Evolutionary conservation across 1,140 invertebrate genomes (phyloP).

Genomic region (Mylabris phalerata): DNA sequence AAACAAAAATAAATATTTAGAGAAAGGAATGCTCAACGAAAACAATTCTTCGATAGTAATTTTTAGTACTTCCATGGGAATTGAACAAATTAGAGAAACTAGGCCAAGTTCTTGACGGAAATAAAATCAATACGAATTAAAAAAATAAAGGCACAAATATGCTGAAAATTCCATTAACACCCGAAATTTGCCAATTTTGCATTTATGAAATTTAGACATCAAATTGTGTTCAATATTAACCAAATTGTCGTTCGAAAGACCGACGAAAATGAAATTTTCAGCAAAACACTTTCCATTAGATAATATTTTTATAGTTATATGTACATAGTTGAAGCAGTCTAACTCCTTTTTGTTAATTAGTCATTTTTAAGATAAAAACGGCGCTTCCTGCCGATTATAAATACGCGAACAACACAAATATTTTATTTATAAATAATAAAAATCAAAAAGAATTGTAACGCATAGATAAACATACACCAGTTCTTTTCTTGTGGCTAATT

Average conservation of each 20-base stretch:
- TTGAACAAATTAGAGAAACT: neutral
- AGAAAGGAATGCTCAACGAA: too few species aligned
- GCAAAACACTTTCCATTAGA: conserved; percentile 20
- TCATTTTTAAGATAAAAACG: conserved; percentile 1
- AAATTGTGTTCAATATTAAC: too few species aligned
- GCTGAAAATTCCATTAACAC: conserved; percentile 28
- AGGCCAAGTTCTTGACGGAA: conserved; percentile 24
- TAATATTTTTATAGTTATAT: neutral
- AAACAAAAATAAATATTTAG: too few species aligned
- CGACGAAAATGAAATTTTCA: conserved; percentile 26
- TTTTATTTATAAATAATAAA: conserved; percentile 12
- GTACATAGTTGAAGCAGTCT: conserved; percentile 31
- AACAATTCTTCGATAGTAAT: too few species aligned
- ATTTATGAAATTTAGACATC: too few species aligned
- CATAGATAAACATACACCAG: neutral
- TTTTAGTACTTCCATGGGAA: too few species aligned
- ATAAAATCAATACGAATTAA: conserved; percentile 26
- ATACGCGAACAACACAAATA: conserved; percentile 16
- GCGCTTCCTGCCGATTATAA: neutral
- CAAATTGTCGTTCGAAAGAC: neutral
- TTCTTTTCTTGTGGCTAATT: neutral
- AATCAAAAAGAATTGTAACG: neutral
- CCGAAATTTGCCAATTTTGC: conserved; percentile 2
- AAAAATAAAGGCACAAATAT: conserved; percentile 32
- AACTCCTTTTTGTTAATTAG: conserved; percentile 27